phyloP scores from a whole-genome alignment of 2,888 invertebrate genomes.

The Trissonchulus latispiculum region DNA sequence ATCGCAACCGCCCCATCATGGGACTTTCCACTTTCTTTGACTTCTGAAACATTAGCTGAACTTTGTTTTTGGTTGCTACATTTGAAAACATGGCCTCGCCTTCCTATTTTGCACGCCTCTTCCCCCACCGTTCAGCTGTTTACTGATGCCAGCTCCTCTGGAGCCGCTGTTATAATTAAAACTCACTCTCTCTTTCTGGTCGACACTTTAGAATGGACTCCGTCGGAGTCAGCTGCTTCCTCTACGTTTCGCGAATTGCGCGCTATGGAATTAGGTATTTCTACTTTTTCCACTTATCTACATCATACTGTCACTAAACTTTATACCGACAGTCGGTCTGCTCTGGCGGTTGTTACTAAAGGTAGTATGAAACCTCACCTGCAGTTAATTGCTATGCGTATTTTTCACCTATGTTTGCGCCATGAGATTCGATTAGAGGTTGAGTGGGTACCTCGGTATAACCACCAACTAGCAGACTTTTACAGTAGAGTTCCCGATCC shows the following conservation, averaged over 20 bases:
- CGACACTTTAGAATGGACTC: background rate
- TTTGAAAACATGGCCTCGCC: background rate
- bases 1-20: background rate
- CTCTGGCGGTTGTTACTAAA: too few species aligned
- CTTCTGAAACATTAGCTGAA: background rate
- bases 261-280: background rate
- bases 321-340: too few species aligned
- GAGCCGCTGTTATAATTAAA: background rate
- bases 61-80: background rate
- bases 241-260: slow-evolving; percentile 4
- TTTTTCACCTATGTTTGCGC: too few species aligned
- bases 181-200: background rate
- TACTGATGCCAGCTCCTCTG: background rate
- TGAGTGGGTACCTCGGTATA: too few species aligned
- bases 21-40: background rate
- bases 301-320: background rate
- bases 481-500: too few species aligned
- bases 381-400: too few species aligned
- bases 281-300: background rate
- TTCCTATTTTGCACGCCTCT: background rate
- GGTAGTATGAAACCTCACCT: too few species aligned
- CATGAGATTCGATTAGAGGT: too few species aligned
- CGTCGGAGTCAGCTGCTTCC: background rate
- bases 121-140: background rate
- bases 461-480: too few species aligned